Percentiles rank a stretch among this genome's conserved stretches.
Evolutionary conservation across 2,113 vertebrate species (phyloP).

Genomic region (Sinosuthora webbiana): DNA sequence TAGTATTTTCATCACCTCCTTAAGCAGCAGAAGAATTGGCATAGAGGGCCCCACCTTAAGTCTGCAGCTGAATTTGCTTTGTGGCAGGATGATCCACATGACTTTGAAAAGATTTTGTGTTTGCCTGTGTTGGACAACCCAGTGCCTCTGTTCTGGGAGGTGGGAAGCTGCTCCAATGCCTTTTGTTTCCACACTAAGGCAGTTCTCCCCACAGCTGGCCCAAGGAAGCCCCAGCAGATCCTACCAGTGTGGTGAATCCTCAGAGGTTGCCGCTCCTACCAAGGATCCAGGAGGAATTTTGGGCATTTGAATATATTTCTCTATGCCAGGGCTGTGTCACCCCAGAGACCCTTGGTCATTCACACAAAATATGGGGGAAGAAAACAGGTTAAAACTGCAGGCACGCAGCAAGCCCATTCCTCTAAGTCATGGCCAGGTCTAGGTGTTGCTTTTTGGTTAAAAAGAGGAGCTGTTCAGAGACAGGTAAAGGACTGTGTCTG

Average conservation of each 20-base stretch:
- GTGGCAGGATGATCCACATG: background rate
- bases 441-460: background rate
- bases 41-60: background rate
- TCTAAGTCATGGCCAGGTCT: background rate
- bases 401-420: background rate
- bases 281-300: background rate
- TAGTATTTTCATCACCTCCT: background rate
- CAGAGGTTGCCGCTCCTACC: background rate
- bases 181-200: background rate
- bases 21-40: background rate
- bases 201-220: background rate
- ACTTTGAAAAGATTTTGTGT: background rate
- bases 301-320: background rate
- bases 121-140: background rate
- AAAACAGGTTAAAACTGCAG: background rate
- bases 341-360: background rate
- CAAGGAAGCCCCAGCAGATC: background rate
- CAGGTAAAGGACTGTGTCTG: background rate
- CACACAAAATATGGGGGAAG: rapidly evolving
- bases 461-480: background rate
- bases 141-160: background rate
- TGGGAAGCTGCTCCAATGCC: background rate
- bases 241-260: background rate
- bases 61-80: background rate
- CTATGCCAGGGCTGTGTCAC: background rate